Percentiles rank a stretch among this genome's conserved stretches.
These are phyloP conservation scores for Spinus pinus DNA, from an alignment of 2,797 vertebrate genomes.

Conservation along the genomic window DNA sequence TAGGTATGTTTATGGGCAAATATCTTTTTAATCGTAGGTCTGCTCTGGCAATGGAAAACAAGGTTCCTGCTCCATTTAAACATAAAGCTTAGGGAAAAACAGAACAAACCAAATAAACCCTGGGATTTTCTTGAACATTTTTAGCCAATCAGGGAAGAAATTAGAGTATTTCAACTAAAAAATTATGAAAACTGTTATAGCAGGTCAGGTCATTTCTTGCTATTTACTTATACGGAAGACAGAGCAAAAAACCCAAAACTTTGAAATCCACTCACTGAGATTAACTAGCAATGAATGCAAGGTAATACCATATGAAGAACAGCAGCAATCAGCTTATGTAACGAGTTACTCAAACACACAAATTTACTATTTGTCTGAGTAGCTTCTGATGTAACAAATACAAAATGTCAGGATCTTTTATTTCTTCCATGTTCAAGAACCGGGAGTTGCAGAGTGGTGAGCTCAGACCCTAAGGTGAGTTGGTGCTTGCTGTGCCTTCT, in stretches of 20 bases:
- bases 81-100: background rate
- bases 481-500: background rate
- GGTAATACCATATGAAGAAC: background rate
- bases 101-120: background rate
- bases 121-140: background rate
- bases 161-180: background rate
- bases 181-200: background rate
- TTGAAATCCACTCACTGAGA: background rate
- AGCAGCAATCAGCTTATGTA: background rate
- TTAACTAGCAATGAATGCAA: background rate
- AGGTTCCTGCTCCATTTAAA: background rate
- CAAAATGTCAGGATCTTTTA: background rate
- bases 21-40: background rate
- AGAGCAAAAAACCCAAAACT: background rate
- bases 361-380: background rate
- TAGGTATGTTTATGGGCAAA: background rate
- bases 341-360: background rate
- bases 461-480: background rate
- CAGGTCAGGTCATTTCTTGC: background rate
- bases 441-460: background rate
- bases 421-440: background rate
- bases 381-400: background rate
- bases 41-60: background rate
- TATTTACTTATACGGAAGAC: background rate
- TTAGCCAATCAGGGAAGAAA: background rate